Conservation (phyloP, 2,113 vertebrate genomes). For the Lophius piscatorius region DNA sequence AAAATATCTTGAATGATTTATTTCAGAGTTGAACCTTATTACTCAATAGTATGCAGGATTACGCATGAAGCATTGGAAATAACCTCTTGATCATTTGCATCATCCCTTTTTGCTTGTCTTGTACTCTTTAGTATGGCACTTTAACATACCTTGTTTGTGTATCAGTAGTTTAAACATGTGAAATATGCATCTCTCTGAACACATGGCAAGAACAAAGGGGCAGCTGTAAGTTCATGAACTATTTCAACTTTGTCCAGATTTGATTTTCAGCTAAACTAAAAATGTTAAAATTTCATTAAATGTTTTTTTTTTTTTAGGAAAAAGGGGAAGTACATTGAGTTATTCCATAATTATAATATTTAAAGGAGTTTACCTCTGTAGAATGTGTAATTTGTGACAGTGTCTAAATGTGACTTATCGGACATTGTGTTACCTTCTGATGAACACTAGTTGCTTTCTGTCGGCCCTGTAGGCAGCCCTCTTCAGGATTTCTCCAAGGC, state of each 20-base stretch:
- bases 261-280: too few relatives aligned
- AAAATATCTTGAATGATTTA: not conserved
- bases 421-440: conserved; percentile 25
- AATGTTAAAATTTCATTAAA: too few relatives aligned
- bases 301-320: not conserved
- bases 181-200: not conserved
- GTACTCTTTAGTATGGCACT: not conserved
- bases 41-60: not conserved
- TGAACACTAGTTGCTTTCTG: conserved; percentile 30
- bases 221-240: not conserved
- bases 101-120: not conserved
- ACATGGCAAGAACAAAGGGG: not conserved
- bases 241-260: too few relatives aligned
- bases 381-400: not conserved
- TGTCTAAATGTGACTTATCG: conserved; percentile 2
- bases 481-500: conserved; percentile 37
- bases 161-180: not conserved
- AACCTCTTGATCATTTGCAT: not conserved
- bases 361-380: not conserved
- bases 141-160: not conserved
- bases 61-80: not conserved
- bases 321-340: too few relatives aligned
- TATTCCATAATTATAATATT: too few relatives aligned
- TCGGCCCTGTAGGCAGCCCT: conserved; percentile 25
- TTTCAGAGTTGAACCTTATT: not conserved